These are phyloP conservation scores for Mythimna impura DNA, from an alignment of 2,888 invertebrate genomes.

Conservation along the genomic window DNA sequence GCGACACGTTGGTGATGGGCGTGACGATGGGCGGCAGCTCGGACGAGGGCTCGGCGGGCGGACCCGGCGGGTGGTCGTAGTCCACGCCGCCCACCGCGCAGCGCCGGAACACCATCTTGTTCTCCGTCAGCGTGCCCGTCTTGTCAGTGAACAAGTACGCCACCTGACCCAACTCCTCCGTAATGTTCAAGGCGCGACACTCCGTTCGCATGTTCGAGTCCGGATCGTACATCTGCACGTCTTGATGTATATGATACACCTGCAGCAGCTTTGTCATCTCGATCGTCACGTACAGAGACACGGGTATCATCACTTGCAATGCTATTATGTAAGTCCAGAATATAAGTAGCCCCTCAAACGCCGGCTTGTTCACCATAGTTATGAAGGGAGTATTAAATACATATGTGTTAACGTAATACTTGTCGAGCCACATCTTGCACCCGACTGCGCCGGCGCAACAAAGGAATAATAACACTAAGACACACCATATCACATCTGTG, in stretches of 20 bases:
- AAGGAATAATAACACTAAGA: constrained; percentile 96
- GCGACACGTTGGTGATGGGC: constrained; percentile 86
- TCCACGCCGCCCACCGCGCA: constrained; percentile 97
- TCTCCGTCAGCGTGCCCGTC: constrained; percentile 99
- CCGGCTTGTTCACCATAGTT: constrained; percentile 90
- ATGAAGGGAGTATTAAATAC: constrained; percentile 92
- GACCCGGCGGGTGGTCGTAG: constrained; percentile 95
- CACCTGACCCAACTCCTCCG: constrained; percentile 98
- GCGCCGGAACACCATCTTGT: constrained; percentile 98
- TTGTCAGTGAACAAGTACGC: constrained; percentile 98
- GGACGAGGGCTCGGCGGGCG: constrained; percentile 92
- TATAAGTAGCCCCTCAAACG: constrained; percentile 95
- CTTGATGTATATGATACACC: constrained; percentile 98
- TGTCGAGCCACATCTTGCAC: constrained; percentile 95
- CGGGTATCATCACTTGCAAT: constrained; percentile 98
- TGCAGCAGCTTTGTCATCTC: constrained; percentile 99
- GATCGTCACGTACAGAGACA: constrained; percentile 98
- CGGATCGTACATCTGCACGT: constrained; percentile 96
- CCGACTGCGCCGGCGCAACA: constrained; percentile 98
- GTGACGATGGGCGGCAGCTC: constrained; percentile 87
- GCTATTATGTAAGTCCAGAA: constrained; percentile 99
- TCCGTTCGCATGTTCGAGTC: constrained; percentile 93
- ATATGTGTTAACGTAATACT: constrained; percentile 82
- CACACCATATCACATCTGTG: constrained; percentile 98
- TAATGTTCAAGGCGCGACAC: constrained; percentile 98